These are phyloP conservation scores for Tenthredo mesomela DNA, from an alignment of 2,888 invertebrate genomes.

Conservation along the genomic window DNA sequence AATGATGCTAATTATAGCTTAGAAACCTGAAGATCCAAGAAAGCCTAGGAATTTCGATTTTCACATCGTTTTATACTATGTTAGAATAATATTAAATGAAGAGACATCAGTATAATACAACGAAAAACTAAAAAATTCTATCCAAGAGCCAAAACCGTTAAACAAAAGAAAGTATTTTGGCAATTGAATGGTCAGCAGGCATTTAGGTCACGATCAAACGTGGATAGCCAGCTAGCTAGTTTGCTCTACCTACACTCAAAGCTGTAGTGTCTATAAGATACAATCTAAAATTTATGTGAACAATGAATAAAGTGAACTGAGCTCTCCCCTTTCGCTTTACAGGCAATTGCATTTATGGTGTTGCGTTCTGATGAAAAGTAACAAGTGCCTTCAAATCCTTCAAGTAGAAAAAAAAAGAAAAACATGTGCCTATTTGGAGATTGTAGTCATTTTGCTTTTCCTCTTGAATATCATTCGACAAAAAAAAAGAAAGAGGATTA, in stretches of 20 bases:
- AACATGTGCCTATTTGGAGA: neutral
- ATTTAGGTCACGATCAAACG: conserved; percentile 50
- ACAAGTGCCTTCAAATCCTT: neutral
- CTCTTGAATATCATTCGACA: neutral
- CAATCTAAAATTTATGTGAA: neutral
- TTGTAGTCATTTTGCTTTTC: neutral
- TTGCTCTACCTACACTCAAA: conserved; percentile 14
- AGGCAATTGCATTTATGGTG: neutral
- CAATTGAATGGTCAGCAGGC: conserved; percentile 40
- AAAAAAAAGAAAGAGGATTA: neutral
- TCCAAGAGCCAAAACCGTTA: conserved; percentile 15
- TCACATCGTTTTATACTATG: neutral
- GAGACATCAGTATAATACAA: neutral
- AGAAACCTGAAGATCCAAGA: neutral
- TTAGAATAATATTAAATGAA: neutral
- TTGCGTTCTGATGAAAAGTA: neutral
- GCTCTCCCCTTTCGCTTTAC: conserved; percentile 39
- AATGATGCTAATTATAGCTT: neutral
- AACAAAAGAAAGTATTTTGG: conserved; percentile 53
- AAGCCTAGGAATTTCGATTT: neutral
- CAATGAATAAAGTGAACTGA: conserved; percentile 30
- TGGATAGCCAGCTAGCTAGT: conserved; percentile 11
- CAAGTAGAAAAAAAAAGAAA: neutral
- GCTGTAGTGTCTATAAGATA: neutral
- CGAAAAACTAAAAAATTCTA: neutral